Evolutionary conservation across 2,888 invertebrate genomes (phyloP), one percentile per base, ranked within the genome.

Genomic region (Antheraea yamamai): DNA sequence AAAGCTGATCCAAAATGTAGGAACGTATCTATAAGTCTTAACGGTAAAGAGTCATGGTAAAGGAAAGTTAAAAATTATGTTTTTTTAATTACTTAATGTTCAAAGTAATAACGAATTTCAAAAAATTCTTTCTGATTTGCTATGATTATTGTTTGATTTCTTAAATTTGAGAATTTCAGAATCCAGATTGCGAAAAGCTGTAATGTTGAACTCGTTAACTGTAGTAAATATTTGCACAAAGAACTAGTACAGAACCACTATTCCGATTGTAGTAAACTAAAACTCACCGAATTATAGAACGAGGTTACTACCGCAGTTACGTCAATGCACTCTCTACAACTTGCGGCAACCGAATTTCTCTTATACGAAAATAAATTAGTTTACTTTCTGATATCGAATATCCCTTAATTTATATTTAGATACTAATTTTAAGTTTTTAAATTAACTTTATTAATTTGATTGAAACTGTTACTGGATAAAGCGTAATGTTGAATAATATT

Each of bases 361-460:
- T 30, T 30, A 70, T n/a, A 70, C 70, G 70, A 70, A 70, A 68
- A 68, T 68, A 68, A 68, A 70, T 70, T 70, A 70, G 70, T 39
- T 47, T 70, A 70, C 39, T 68, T 16, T 70, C 70, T 39, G 70
- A 70, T 64, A 73, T 73, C 77, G 76, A 78, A 78, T 81, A 81
- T 82, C 81, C 79, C 80, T 78, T 78, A 77, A 81, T 76, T 81
- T 80, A 70, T 70, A 70, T 39, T 74, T 52, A 68, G 71, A 58
- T 7, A 23, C 35, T 58, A 72, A 52, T 68, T 68, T 39, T 20
- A 23, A 30, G 2, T 47, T 10, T 20, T 51, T 12, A 39, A 64
- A n/a, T n/a, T 18, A 4, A 18, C 66, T 16, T 47, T 20, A 47
- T 52, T 16, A 18, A 26, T 68, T 52, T 68, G 0, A 26, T 30